Evolutionary conservation across 2,888 invertebrate species (phyloP), one percentile per base, ranked within the genome.

Genomic region (Andrena chrysosceles): DNA sequence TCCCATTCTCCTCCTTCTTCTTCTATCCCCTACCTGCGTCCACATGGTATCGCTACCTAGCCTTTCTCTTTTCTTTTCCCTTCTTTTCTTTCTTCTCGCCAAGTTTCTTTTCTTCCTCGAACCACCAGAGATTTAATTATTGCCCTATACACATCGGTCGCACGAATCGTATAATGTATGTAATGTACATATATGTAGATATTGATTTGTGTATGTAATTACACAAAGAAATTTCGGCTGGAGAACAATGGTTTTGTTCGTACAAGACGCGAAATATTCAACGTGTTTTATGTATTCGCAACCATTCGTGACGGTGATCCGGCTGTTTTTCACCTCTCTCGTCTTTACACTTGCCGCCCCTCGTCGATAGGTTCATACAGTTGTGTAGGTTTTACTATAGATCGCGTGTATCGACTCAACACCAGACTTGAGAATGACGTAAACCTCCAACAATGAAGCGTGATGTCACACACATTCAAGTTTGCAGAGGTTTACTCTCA

Each of bases 401-500:
- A 78, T 79, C 69, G 82, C 85, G 83, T 83, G 84, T 83, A 78
- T 68, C 84, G 76, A 72, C 62, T 20, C 35, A 62, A 81, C 26
- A 81, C 83, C 87, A 87, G 85, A 89, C 90, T 90, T 89, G 91
- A 90, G 90, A 93, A 93, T 94, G 94, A 94, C 94, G 94, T 94
- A 94, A 94, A 93, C 93, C 92, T 93, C 93, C 92, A 94, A 94
- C 94, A 94, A 94, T 93, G 94, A 93, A 90, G 91, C 93, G 93
- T 94, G 93, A 94, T 94, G 93, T 94, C 93, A 94, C 92, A 91
- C 90, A 56, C 76, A 73, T 52, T 71, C 71, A 83, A 75, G 77
- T 87, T 80, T 75, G 79, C 67, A 69, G 75, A 77, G 83, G 81
- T 78, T 82, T 66, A 33, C 75, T 74, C 74, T 71, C 59, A 64